A percentile compares a stretch with the other conserved stretches of the same genome.
Conservation (phyloP, 2,113 vertebrate genomes). For the Zosterops pallidus region DNA sequence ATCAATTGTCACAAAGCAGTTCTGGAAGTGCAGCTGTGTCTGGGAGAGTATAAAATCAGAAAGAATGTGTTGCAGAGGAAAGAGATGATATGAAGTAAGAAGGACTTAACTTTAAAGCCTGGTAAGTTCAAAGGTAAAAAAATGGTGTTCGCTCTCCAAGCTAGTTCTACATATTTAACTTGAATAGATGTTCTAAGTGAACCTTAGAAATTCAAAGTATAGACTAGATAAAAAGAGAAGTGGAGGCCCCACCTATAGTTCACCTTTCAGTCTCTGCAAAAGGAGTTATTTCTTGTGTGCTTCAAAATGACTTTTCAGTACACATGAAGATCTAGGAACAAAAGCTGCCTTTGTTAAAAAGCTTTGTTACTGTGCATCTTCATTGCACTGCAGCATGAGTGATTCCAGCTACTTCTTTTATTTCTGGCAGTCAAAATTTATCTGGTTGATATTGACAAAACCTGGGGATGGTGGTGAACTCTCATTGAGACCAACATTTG, state of each 20-base stretch:
- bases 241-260: neutral
- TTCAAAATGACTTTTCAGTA: neutral
- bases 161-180: neutral
- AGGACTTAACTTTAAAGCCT: neutral
- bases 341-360: neutral
- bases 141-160: neutral
- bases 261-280: neutral
- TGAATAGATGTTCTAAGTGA: neutral
- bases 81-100: neutral
- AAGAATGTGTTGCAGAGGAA: fast-evolving
- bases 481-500: neutral
- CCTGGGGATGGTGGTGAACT: neutral
- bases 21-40: neutral
- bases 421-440: neutral
- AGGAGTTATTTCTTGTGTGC: neutral
- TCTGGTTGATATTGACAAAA: neutral
- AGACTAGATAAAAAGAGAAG: neutral
- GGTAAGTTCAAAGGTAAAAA: neutral
- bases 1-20: neutral
- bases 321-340: neutral
- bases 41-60: neutral
- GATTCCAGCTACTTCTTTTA: neutral
- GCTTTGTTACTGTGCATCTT: neutral
- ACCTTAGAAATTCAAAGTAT: neutral
- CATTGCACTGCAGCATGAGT: neutral